Evolutionary conservation across 2,797 vertebrate genomes (phyloP).

Genomic region (Hoplostethus atlanticus): DNA sequence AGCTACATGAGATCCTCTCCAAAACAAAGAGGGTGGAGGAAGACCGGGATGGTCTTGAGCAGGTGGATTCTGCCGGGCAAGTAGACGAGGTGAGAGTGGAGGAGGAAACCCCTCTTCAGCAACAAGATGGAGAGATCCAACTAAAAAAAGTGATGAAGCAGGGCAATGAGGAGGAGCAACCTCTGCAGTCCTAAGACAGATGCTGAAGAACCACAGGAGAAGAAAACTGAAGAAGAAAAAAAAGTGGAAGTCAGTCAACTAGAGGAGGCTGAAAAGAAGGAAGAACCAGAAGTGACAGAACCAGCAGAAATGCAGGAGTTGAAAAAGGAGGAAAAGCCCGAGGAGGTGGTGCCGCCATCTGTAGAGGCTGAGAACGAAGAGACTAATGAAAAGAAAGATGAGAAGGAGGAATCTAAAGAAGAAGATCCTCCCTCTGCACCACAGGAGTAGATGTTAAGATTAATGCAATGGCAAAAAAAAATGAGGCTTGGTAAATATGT

Average conservation of each 20-base stretch:
- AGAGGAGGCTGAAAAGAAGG: constrained; percentile 54
- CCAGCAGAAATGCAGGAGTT: constrained; percentile 38
- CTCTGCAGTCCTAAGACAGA: constrained; percentile 60
- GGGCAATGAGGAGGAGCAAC: constrained; percentile 74
- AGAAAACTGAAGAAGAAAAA: constrained; percentile 43
- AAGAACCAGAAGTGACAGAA: constrained; percentile 48
- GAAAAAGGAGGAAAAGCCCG: constrained; percentile 51
- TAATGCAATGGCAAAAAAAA: constrained; percentile 1
- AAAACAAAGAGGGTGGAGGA: constrained; percentile 70
- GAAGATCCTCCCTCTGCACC: constrained; percentile 59
- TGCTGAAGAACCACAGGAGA: constrained; percentile 53
- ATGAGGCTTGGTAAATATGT: constrained; percentile 26
- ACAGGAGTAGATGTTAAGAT: constrained; percentile 65
- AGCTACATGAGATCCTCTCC: constrained; percentile 92
- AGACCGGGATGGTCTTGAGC: constrained; percentile 33
- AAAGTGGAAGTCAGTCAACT: constrained; percentile 20
- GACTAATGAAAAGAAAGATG: constrained; percentile 60
- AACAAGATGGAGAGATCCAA: constrained; percentile 78
- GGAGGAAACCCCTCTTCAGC: constrained; percentile 78
- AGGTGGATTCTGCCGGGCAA: constrained; percentile 18
- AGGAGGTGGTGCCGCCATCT: constrained; percentile 24
- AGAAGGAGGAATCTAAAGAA: constrained; percentile 67
- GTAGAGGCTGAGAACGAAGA: constrained; percentile 51
- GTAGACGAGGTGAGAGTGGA: constrained; percentile 68
- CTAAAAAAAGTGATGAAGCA: constrained; percentile 66